These are phyloP conservation scores for Lasiurus borealis DNA, from an alignment of 2,113 vertebrate genomes.

Conservation along the genomic window DNA sequence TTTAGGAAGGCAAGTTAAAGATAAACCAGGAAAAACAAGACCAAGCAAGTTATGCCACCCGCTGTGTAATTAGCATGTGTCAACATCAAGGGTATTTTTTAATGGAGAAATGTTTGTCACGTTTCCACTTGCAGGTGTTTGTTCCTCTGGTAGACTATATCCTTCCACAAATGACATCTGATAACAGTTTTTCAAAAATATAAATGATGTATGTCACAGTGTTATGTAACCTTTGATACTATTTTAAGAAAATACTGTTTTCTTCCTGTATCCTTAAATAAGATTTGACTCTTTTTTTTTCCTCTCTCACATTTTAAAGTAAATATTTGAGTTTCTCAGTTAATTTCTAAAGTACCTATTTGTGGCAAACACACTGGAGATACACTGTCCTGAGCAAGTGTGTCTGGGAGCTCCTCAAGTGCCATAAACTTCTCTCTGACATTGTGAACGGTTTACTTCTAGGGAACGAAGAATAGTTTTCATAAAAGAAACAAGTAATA, in stretches of 20 bases:
- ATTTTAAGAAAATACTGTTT: not conserved
- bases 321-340: not conserved
- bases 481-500: not conserved
- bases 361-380: not conserved
- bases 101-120: rapidly evolving
- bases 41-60: rapidly evolving
- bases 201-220: rapidly evolving
- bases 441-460: not conserved
- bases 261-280: not conserved
- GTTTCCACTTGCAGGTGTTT: rapidly evolving
- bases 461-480: not conserved
- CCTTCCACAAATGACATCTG: not conserved
- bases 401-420: not conserved
- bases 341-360: not conserved
- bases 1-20: not conserved
- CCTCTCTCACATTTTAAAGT: not conserved
- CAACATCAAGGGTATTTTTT: rapidly evolving
- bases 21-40: not conserved
- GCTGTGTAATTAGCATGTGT: rapidly evolving
- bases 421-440: not conserved
- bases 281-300: not conserved
- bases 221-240: not conserved
- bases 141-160: not conserved
- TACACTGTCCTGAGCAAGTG: not conserved
- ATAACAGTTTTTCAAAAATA: not conserved